phyloP scores from a whole-genome alignment of 2,888 invertebrate species.

The Ariolimax columbianus region DNA sequence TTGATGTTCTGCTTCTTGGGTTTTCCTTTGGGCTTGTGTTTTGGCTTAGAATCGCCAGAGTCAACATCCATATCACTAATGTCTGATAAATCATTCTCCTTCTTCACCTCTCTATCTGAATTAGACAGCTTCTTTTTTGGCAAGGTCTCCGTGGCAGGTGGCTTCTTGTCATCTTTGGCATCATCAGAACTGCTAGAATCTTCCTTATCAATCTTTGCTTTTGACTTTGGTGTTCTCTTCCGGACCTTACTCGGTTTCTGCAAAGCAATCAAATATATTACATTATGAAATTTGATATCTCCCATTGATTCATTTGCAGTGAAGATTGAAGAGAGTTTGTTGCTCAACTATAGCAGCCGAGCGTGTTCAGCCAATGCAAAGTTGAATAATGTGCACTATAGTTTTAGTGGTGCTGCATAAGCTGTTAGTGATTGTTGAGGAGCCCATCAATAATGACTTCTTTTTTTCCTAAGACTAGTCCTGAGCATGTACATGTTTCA shows the following conservation, averaged over 20 bases:
- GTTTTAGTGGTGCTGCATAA: too few relatives aligned
- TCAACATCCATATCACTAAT: constrained; percentile 67
- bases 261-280: too few relatives aligned
- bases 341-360: too few relatives aligned
- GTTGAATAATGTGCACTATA: too few relatives aligned
- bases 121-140: constrained; percentile 43
- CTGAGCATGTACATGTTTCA: too few relatives aligned
- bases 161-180: constrained; percentile 53
- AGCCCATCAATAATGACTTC: too few relatives aligned
- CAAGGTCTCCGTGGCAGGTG: background rate
- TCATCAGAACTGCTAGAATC: constrained; percentile 66
- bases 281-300: too few relatives aligned
- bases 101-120: constrained; percentile 56
- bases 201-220: constrained; percentile 68
- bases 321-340: background rate
- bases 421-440: too few relatives aligned
- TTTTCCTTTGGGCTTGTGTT: constrained; percentile 72
- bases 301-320: background rate
- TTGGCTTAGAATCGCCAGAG: constrained; percentile 60
- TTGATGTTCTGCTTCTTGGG: constrained; percentile 63
- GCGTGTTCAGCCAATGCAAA: too few relatives aligned
- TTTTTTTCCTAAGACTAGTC: too few relatives aligned
- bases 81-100: constrained; percentile 65
- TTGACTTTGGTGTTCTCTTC: constrained; percentile 65
- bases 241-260: constrained; percentile 55